Base-by-base conservation (phyloP, 2,113 vertebrate species). In the Pontoporia blainvillei region DNA sequence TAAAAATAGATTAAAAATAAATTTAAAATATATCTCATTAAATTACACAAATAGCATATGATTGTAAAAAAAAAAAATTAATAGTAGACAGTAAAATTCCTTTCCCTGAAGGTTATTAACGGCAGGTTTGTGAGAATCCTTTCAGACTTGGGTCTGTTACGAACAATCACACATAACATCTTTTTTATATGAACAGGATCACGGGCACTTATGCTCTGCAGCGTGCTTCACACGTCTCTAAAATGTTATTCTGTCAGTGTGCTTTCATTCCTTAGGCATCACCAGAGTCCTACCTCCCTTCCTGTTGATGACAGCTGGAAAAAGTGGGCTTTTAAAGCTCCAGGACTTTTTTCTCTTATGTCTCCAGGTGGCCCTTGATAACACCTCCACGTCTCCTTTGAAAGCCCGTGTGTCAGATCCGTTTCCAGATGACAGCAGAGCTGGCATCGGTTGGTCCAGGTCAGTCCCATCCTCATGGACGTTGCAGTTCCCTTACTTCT, bases 1-100 rank as follows among this genome's bases (percentile, higher is more conserved):
- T 91, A 67, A 91, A 86, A 93, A 73, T 14, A 78, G 46, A 87
- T 78, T 41, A 34, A 85, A 91, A 88, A 83, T 69, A 78, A 85
- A 73, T 46, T 82, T 27, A 64, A 81, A 62, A 86, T 64, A 9
- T 3, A 27, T 75, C 44, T 72, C 49, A 87, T 76, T 25, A 54
- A 85, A 90, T 23, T 69, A 71, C 5, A 78, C 27, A 83, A 69
- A 52, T 6, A 36, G 36, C 46, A 96, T 54, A 36, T 20, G 61
- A 39, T 21, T 73, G 1, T 62, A 14, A 92, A 73, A 75, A 75
- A 75, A 41, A 69, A 54, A 73, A 62, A 69, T 41, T 85, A 82
- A 86, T 29, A 61, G 17, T 29, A 86, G 84, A 46, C 18, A 61
- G 64, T 46, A 11, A 81, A 36, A 83, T 72, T 75, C 36, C 44